Base-by-base conservation (phyloP, 2,888 invertebrate genomes). In the Chrysopilus asiliformis region DNA sequence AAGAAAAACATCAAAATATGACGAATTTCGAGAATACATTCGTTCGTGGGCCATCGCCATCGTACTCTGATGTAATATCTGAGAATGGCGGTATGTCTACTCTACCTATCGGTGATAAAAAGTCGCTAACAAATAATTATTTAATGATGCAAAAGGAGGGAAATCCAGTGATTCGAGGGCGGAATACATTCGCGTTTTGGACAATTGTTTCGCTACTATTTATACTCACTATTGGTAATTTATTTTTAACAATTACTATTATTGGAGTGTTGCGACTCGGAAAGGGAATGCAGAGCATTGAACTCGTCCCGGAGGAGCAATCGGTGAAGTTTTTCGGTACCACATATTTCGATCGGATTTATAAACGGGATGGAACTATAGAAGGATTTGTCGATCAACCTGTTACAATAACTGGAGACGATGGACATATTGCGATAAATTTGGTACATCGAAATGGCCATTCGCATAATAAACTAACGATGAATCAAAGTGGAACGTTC, bases 261-360 rank as follows among this genome's bases (percentile, higher is more conserved):
- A 70, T 87, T 38, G 79, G 80, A 6, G 86, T 89, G 0, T 57
- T 90, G 28, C 68, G 81, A 39, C 68, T 90, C 40, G 85, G 85
- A 0, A 76, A 76, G 55, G 86, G 86, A 6, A 79, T 89, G 73
- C 82, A 87, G 53, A 82, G 83, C 46, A 70, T 90, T 60, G 89
- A 90, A 59, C 69, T 87, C 31, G 71, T 86, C 39, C 73, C 78
- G 1, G 78, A 80, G 35, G 74, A 77, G 41, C 72, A 75, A 42
- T 68, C 81, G 0, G 66, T 86, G 1, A 87, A 86, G 55, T 79
- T 89, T 54, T 79, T 76, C 43, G 87, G 87, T 0, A 66, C 71
- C 28, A 72, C 81, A 0, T 81, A 85, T 53, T 64, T 89, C 45
- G 84, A 83, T 48, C 73, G 76, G 42, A 67, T 87, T n/a, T 77